phyloP scores from a whole-genome alignment of 92 coral and sea anemone species.

The Chrysogorgia sp. region DNA sequence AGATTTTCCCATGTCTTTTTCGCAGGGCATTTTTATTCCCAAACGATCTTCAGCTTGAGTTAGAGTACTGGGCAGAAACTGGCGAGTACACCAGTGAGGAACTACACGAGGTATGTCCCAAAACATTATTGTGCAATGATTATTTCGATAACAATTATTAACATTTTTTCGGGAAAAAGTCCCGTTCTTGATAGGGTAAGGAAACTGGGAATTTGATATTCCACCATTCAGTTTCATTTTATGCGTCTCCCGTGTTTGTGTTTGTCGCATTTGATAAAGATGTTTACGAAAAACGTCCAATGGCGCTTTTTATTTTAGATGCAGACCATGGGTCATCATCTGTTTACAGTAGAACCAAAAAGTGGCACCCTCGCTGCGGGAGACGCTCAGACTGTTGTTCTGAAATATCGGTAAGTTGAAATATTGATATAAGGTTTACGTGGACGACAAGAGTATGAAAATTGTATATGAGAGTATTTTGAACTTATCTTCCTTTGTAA shows the following conservation, averaged over 20 bases:
- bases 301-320: conserved; percentile 55
- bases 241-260: background rate
- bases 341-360: conserved; percentile 86
- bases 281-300: no score
- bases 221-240: background rate
- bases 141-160: background rate
- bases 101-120: conserved; percentile 78
- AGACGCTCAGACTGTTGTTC: conserved; percentile 68
- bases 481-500: background rate
- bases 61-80: conserved; percentile 98
- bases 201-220: no score
- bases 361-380: conserved; percentile 84
- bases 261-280: background rate
- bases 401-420: conserved; percentile 73
- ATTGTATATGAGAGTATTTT: background rate
- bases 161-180: no score
- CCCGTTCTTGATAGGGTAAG: no score
- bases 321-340: conserved; percentile 92
- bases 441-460: no score
- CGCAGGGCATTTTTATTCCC: conserved; percentile 91
- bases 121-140: background rate
- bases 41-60: conserved; percentile 93
- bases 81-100: conserved; percentile 94
- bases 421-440: background rate
- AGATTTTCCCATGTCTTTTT: no score